Conservation (phyloP, 2,113 vertebrate species). For the Chlorocebus sabaeus region DNA sequence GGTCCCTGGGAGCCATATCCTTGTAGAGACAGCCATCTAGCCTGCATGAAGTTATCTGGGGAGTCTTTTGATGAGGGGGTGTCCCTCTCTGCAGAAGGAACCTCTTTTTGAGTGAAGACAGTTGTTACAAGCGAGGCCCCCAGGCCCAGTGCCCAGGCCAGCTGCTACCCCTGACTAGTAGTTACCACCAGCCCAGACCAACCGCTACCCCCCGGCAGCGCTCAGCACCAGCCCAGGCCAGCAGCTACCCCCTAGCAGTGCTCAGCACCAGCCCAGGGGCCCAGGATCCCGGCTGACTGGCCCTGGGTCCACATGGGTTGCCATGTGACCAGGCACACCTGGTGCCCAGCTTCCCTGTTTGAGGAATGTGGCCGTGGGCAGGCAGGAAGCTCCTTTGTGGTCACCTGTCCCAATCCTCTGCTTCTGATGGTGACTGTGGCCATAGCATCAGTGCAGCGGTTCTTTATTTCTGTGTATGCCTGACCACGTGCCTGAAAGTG, state of each 20-base stretch:
- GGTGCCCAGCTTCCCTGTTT: neutral
- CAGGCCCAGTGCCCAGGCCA: too few relatives aligned
- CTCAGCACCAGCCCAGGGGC: neutral
- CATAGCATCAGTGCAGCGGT: neutral
- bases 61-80: neutral
- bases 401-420: neutral
- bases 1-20: rapidly evolving
- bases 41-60: neutral
- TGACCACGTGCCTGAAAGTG: neutral
- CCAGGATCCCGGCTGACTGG: neutral
- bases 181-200: too few relatives aligned
- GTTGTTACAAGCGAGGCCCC: neutral
- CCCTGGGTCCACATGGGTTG: neutral
- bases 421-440: rapidly evolving
- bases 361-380: rapidly evolving
- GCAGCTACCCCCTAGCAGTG: neutral
- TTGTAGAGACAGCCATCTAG: neutral
- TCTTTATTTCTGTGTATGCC: neutral
- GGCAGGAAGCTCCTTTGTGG: neutral
- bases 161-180: too few relatives aligned
- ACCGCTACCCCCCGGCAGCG: neutral
- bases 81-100: neutral
- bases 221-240: rapidly evolving
- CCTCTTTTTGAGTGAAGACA: neutral
- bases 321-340: neutral